Evolutionary conservation across 2,797 vertebrate species (phyloP), one percentile per base, ranked within the genome.

Genomic region (Sebastes hubbsi): DNA sequence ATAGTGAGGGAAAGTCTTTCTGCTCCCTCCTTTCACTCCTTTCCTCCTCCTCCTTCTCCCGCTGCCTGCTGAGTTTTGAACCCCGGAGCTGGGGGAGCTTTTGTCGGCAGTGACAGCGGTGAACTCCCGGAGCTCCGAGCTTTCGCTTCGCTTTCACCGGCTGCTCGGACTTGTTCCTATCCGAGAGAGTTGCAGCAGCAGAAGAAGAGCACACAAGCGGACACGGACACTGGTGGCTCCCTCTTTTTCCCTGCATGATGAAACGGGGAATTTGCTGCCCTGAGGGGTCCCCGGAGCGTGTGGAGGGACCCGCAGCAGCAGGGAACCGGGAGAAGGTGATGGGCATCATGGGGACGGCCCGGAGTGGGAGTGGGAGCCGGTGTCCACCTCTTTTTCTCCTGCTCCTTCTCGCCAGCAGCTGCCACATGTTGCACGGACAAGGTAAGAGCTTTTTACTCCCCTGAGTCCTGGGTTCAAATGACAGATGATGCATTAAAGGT

Each of bases 361-460:
- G 86, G 42, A 58, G 66, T n/a, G 59, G 87, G 42, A 58, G 68
- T n/a, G 59, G 81, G 70, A 86, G 72, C 68, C 83, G 78, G 75
- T 78, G 84, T 72, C 66, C 82, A 77, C 76, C 59, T 58, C 76
- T 90, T 20, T 66, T 88, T 14, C 72, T 93, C 22, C 83, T 94
- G 72, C 85, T 94, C 10, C 72, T 94, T 11, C 81, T 95, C 81
- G 25, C 25, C 70, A 75, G 85, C 90, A 80, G 89, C 85, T 93
- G 91, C 92, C 93, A 94, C 94, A 93, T 94, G 94, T 95, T 95
- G 94, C 94, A 92, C 80, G 92, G 92, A 38, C 94, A 95, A 94
- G 94, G 94, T 95, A 93, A 84, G 92, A 81, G 59, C 83, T 75
- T 54, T 46, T 42, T 22, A 42, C 30, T 78, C 76, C 55, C 62